phyloP scores from a whole-genome alignment of 2,113 vertebrate genomes.

The Corythornis vintsioides region DNA sequence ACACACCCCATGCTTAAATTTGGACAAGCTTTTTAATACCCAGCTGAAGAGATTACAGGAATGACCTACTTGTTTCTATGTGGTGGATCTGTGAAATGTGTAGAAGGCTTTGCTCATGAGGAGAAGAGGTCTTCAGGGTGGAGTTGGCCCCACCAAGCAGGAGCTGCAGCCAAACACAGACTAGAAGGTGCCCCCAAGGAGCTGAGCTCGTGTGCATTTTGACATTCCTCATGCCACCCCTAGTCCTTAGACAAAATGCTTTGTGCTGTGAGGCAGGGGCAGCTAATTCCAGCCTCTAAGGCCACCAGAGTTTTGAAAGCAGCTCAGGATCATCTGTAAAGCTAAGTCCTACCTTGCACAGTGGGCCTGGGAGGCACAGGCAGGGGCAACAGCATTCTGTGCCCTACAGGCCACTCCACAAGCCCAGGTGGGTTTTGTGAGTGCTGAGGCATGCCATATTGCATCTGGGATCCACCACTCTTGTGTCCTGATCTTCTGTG shows the following conservation, averaged over 20 bases:
- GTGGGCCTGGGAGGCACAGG: not conserved
- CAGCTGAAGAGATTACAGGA: slow-evolving; percentile 58
- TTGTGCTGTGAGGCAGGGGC: not conserved
- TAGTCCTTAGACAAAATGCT: not conserved
- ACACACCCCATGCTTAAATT: slow-evolving; percentile 65
- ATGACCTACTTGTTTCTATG: slow-evolving; percentile 61
- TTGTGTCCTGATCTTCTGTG: not conserved
- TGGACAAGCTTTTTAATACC: slow-evolving; percentile 63
- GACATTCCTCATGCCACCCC: not conserved
- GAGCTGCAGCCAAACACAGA: not conserved
- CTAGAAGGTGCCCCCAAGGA: not conserved
- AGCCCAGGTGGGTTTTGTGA: not conserved
- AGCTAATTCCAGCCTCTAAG: not conserved
- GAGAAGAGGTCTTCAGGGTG: not conserved
- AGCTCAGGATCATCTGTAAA: not conserved
- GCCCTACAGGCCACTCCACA: not conserved
- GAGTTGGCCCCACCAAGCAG: not conserved
- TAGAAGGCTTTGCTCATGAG: slow-evolving; percentile 44
- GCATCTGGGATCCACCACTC: not conserved
- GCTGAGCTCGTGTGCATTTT: not conserved
- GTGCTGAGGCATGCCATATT: not conserved
- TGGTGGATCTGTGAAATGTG: not conserved
- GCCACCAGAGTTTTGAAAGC: not conserved
- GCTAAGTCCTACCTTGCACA: not conserved
- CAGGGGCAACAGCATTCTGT: not conserved